phyloP scores from a whole-genome alignment of 2,888 invertebrate species.

The Eueremaeus valkanovi region DNA sequence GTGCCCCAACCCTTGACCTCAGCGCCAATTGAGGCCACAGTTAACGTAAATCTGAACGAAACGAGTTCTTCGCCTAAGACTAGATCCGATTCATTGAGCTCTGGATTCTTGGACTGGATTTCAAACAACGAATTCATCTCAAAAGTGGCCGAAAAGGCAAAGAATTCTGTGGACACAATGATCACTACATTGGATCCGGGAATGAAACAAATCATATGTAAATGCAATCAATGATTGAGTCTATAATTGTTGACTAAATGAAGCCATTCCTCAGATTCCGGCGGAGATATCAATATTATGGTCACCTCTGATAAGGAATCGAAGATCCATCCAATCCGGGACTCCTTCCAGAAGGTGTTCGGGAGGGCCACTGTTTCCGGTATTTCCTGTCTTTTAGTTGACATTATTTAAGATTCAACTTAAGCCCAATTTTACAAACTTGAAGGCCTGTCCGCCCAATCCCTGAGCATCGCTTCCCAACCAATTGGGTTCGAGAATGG shows the following conservation, averaged over 20 bases:
- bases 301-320: slow-evolving; percentile 73
- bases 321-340: slow-evolving; percentile 69
- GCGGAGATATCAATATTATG: slow-evolving; percentile 69
- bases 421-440: too few relatives aligned
- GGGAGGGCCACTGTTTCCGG: slow-evolving; percentile 67
- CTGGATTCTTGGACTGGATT: slow-evolving; percentile 42
- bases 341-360: slow-evolving; percentile 74
- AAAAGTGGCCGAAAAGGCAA: slow-evolving; percentile 48
- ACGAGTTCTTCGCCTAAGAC: slow-evolving; percentile 13
- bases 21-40: neutral
- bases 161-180: slow-evolving; percentile 73
- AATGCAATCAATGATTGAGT: slow-evolving; percentile 50
- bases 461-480: slow-evolving; percentile 65
- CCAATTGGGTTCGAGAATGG: slow-evolving; percentile 75
- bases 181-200: slow-evolving; percentile 83
- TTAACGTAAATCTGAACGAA: slow-evolving; percentile 6
- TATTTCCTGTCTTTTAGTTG: slow-evolving; percentile 53
- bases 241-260: slow-evolving; percentile 20
- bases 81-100: neutral
- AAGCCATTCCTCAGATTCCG: slow-evolving; percentile 62
- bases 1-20: neutral
- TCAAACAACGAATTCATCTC: slow-evolving; percentile 43
- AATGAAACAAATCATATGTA: slow-evolving; percentile 80
- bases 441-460: slow-evolving; percentile 60
- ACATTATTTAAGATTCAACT: neutral